phyloP scores from a whole-genome alignment of 2,797 vertebrate species.

The Sebastes taczanowskii region DNA sequence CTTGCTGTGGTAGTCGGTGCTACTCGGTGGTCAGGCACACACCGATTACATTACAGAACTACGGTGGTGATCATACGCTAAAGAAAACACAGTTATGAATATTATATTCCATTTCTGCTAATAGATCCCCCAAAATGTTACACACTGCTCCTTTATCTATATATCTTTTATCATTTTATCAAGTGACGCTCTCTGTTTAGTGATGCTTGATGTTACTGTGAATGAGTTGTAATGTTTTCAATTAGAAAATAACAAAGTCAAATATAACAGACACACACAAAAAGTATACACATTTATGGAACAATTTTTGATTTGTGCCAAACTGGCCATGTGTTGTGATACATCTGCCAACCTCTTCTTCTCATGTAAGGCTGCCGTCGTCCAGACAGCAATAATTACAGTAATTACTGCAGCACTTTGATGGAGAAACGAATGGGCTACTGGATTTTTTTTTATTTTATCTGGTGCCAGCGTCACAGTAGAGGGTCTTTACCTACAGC shows the following conservation, averaged over 20 bases:
- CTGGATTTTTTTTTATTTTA: not conserved
- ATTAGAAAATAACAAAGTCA: not conserved
- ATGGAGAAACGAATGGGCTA: not conserved
- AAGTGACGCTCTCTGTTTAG: not conserved
- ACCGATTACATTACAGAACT: too few relatives aligned
- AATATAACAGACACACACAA: not conserved
- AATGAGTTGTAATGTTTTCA: not conserved
- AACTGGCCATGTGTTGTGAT: constrained; percentile 7
- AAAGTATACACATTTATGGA: not conserved
- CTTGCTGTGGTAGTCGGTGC: too few relatives aligned
- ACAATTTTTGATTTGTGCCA: not conserved
- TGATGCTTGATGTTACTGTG: not conserved
- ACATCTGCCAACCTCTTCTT: not conserved
- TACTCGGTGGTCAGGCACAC: rapidly evolving
- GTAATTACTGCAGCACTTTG: not conserved
- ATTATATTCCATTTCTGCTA: too few relatives aligned
- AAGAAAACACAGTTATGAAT: not conserved
- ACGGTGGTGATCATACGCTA: too few relatives aligned
- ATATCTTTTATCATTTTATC: not conserved
- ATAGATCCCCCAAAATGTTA: too few relatives aligned
- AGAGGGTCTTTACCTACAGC: not conserved
- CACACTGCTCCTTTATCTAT: not conserved
- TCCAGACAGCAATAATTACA: not conserved
- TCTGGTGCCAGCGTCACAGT: not conserved
- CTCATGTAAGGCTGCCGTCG: not conserved